Conservation (phyloP, 2,113 vertebrate species). For the Crotalus tigris region DNA sequence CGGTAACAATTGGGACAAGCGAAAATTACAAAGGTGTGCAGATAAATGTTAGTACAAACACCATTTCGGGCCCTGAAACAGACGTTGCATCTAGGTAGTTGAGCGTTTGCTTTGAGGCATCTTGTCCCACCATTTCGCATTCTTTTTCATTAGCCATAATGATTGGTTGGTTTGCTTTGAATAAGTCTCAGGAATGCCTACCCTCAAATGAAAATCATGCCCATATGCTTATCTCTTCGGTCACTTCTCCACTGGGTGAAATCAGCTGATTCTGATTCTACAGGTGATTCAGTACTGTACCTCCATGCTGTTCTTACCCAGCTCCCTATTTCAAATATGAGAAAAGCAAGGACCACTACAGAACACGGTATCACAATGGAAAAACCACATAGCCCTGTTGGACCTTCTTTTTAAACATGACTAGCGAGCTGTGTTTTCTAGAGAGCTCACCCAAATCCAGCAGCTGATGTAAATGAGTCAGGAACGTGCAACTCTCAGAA, state of each 20-base stretch:
- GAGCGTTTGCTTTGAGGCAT: neutral
- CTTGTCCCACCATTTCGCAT: neutral
- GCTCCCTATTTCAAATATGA: neutral
- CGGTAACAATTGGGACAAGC: neutral
- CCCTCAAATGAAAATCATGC: neutral
- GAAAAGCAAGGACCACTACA: neutral
- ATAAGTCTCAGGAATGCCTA: neutral
- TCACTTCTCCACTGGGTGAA: neutral
- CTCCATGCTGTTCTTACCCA: neutral
- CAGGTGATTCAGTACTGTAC: neutral
- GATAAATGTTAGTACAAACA: neutral
- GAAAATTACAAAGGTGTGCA: neutral
- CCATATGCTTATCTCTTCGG: neutral
- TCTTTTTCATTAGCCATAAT: neutral
- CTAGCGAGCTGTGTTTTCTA: neutral
- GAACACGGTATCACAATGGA: neutral
- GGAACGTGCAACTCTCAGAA: neutral
- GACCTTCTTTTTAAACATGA: neutral
- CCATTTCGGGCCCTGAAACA: neutral
- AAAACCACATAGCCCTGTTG: neutral
- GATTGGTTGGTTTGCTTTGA: neutral
- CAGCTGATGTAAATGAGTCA: neutral
- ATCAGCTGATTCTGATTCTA: neutral
- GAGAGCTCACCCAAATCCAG: neutral
- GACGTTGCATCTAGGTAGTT: neutral